Evolutionary conservation across 2,113 vertebrate genomes (phyloP).

Genomic region (Thamnaconus septentrionalis): DNA sequence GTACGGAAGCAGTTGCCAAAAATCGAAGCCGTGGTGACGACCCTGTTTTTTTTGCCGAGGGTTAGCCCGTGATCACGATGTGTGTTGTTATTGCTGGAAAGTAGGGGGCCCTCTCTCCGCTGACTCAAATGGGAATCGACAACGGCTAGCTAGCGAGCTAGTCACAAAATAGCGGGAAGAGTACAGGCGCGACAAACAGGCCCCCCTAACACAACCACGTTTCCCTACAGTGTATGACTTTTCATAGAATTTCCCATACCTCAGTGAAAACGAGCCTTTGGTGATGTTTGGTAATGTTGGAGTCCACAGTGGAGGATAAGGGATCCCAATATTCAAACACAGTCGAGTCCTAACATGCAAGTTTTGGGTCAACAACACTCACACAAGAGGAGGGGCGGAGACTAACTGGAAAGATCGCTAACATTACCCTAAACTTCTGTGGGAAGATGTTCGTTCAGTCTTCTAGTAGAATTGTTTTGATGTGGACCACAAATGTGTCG

Average conservation of each 20-base stretch:
- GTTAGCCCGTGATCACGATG: not conserved
- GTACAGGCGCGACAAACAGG: constrained; percentile 13
- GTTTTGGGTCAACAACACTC: constrained; percentile 70
- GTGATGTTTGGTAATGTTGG: constrained; percentile 4
- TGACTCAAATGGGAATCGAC: constrained; percentile 18
- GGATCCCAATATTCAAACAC: constrained; percentile 51
- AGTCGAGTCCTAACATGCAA: constrained; percentile 69
- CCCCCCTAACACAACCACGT: not conserved
- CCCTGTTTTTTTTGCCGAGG: not conserved
- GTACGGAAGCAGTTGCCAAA: too few relatives aligned
- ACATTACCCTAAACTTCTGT: constrained; percentile 12
- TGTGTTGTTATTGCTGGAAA: not conserved
- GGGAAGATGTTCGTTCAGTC: too few relatives aligned
- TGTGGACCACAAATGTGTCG: not conserved
- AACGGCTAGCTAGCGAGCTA: constrained; percentile 37
- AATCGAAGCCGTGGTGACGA: too few relatives aligned
- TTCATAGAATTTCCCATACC: constrained; percentile 34
- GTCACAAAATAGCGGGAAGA: constrained; percentile 73
- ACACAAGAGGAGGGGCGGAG: constrained; percentile 70
- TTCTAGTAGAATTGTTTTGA: not conserved
- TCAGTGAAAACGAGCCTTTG: constrained; percentile 15
- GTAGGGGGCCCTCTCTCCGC: constrained; percentile 5
- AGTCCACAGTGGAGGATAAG: constrained; percentile 23
- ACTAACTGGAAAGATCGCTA: constrained; percentile 54
- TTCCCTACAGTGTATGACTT: not conserved